phyloP scores from a whole-genome alignment of 2,797 vertebrate genomes.

The Hylomyscus alleni region DNA sequence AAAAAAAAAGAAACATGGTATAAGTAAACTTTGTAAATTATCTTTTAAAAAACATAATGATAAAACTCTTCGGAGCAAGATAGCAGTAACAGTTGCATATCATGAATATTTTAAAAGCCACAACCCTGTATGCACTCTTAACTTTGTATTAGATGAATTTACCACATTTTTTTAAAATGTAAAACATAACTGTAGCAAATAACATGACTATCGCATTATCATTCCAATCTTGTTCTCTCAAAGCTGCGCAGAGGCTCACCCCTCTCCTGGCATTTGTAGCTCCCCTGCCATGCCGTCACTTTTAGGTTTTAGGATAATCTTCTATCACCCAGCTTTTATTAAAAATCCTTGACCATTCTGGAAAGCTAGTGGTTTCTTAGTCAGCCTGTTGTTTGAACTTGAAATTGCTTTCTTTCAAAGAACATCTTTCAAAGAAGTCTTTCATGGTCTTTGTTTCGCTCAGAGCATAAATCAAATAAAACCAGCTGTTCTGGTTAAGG shows the following conservation, averaged over 20 bases:
- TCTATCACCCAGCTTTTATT: constrained; percentile 31
- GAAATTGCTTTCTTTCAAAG: constrained; percentile 14
- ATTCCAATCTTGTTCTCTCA: not conserved
- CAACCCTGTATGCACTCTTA: not conserved
- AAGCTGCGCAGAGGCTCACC: not conserved
- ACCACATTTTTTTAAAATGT: not conserved
- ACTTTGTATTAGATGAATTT: not conserved
- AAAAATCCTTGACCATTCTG: constrained; percentile 43
- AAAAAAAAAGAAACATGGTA: constrained; percentile 30
- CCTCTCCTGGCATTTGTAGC: not conserved
- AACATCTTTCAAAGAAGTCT: constrained; percentile 17
- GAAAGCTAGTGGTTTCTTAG: constrained; percentile 51
- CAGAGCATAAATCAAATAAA: constrained; percentile 39
- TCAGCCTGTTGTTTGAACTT: not conserved
- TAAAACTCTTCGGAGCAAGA: constrained; percentile 15
- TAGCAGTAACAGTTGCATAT: not conserved
- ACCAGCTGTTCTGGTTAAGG: not conserved
- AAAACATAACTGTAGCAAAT: constrained; percentile 9
- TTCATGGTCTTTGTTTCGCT: constrained; percentile 6
- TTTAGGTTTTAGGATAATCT: not conserved
- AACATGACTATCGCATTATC: not conserved
- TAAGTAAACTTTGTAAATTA: constrained; percentile 33
- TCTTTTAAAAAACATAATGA: not conserved
- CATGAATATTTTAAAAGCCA: not conserved
- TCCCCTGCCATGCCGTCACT: not conserved